Conservation (phyloP, 2,113 vertebrate species). For the Spheniscus mendiculus region DNA sequence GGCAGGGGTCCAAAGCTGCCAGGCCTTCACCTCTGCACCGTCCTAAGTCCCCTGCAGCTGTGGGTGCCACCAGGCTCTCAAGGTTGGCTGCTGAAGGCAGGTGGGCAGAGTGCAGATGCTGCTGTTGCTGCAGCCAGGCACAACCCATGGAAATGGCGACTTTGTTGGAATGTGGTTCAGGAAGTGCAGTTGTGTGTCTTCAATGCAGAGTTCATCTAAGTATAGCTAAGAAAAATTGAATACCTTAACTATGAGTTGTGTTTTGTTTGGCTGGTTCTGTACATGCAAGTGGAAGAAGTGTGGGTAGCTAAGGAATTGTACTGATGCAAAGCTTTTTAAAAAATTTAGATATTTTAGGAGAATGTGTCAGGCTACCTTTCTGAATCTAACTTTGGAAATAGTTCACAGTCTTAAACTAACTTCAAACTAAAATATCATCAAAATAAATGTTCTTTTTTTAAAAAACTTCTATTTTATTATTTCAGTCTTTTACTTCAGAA, state of each 20-base stretch:
- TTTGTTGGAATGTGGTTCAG: fast-evolving
- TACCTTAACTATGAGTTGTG: background rate
- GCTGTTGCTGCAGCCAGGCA: background rate
- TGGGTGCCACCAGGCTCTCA: background rate
- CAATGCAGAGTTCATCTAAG: background rate
- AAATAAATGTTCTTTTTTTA: background rate
- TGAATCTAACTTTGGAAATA: background rate
- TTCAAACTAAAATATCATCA: background rate
- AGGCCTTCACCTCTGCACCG: fast-evolving
- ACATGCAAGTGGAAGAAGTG: background rate
- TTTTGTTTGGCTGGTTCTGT: background rate
- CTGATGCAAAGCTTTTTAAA: background rate
- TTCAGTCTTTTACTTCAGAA: background rate
- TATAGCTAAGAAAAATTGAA: background rate
- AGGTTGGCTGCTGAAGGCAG: background rate
- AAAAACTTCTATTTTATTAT: background rate
- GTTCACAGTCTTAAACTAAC: background rate
- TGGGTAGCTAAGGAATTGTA: background rate
- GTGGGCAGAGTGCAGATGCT: background rate
- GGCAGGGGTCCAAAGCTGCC: background rate
- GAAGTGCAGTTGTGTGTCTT: background rate
- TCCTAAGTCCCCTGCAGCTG: background rate
- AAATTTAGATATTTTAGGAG: background rate
- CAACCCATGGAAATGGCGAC: background rate
- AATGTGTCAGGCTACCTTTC: background rate